Conservation (phyloP, 2,888 invertebrate genomes). For the Ennomos quercinarius region DNA sequence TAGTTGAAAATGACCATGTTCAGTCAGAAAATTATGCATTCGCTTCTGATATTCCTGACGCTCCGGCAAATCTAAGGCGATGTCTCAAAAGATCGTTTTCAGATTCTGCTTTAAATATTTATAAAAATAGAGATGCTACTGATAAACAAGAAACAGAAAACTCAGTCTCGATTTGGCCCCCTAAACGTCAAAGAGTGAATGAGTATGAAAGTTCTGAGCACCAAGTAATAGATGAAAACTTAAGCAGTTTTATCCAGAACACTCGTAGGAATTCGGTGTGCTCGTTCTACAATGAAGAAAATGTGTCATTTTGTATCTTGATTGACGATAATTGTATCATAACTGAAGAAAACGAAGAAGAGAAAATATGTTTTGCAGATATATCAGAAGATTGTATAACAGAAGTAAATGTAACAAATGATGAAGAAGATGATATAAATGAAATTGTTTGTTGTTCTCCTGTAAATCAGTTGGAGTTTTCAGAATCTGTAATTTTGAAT, state of each 20-base stretch:
- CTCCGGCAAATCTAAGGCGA: constrained; percentile 35
- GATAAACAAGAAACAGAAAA: constrained; percentile 45
- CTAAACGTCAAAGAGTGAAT: constrained; percentile 61
- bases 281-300: constrained; percentile 67
- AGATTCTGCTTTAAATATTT: constrained; percentile 66
- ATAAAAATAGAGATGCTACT: constrained; percentile 35
- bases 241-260: constrained; percentile 62
- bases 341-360: constrained; percentile 62
- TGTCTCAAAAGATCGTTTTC: constrained; percentile 72
- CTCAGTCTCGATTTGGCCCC: constrained; percentile 47
- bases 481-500: constrained; percentile 48
- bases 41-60: constrained; percentile 8
- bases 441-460: constrained; percentile 21
- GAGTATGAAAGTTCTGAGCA: constrained; percentile 49
- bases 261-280: constrained; percentile 76
- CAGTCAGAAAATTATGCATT: constrained; percentile 5
- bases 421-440: constrained; percentile 30
- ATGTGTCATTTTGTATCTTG: constrained; percentile 75
- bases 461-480: constrained; percentile 45
- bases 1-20: constrained; percentile 1
- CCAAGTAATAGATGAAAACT: constrained; percentile 53
- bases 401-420: constrained; percentile 45
- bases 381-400: constrained; percentile 56
- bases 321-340: constrained; percentile 74
- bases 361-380: constrained; percentile 67